A percentile compares a stretch with the other conserved stretches of the same genome.
phyloP scores from a whole-genome alignment of 2,888 invertebrate genomes.

The Tryphoninae sp. region DNA sequence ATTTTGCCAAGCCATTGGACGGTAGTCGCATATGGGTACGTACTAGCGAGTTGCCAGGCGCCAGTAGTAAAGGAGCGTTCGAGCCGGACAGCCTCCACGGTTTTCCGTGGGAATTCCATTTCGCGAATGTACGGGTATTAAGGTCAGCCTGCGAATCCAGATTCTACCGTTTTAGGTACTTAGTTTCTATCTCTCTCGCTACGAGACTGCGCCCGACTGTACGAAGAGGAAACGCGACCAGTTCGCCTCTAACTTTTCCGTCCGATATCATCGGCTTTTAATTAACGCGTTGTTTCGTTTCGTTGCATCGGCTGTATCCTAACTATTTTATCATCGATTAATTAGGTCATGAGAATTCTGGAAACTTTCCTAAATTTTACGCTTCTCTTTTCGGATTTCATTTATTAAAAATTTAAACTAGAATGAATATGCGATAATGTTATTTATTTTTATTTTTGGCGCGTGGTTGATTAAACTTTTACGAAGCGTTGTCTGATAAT shows the following conservation, averaged over 20 bases:
- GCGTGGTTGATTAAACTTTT: too few species aligned
- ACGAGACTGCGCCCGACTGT: neutral
- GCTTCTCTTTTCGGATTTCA: too few species aligned
- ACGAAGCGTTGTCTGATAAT: too few species aligned
- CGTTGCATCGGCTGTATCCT: slow-evolving; percentile 1
- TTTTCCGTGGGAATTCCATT: slow-evolving; percentile 54
- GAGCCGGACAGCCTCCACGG: slow-evolving; percentile 36
- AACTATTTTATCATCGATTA: slow-evolving; percentile 39
- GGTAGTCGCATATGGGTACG: neutral
- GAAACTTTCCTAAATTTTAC: too few species aligned
- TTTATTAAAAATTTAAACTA: too few species aligned
- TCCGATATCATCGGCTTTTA: slow-evolving; percentile 45
- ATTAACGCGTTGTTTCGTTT: slow-evolving; percentile 36
- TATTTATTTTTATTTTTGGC: too few species aligned
- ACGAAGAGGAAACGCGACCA: neutral
- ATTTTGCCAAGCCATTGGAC: slow-evolving; percentile 33
- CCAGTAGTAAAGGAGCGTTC: slow-evolving; percentile 32
- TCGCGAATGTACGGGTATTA: slow-evolving; percentile 42
- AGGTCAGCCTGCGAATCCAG: slow-evolving; percentile 47
- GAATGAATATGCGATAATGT: too few species aligned
- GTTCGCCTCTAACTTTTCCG: slow-evolving; percentile 37
- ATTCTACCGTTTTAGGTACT: neutral
- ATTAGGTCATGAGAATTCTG: neutral
- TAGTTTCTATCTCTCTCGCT: neutral
- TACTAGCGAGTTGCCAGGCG: slow-evolving; percentile 13